Evolutionary conservation across 2,888 invertebrate species (phyloP).

Genomic region (Nemoura dubitans): DNA sequence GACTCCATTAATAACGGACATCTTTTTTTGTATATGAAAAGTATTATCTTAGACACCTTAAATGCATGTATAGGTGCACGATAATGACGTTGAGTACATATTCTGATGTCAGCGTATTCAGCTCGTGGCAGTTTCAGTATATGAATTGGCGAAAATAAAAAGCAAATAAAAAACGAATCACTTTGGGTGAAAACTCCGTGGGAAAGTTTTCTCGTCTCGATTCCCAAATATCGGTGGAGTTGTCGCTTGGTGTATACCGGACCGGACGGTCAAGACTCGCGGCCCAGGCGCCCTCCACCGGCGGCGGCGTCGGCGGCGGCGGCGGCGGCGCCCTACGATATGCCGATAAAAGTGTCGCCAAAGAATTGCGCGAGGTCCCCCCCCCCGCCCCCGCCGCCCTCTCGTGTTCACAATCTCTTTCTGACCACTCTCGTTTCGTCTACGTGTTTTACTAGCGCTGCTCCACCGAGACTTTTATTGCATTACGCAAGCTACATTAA

Average conservation of each 20-base stretch:
- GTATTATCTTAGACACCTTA: no score
- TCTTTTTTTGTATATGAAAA: no score
- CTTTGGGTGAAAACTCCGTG: conserved; percentile 41
- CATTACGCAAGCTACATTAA: conserved; percentile 37
- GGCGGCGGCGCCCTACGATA: not conserved
- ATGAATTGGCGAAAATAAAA: not conserved
- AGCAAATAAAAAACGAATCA: not conserved
- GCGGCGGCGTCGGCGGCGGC: not conserved
- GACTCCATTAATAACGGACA: no score
- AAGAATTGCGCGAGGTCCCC: conserved; percentile 14
- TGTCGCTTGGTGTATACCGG: not conserved
- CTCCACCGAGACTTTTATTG: conserved; percentile 24
- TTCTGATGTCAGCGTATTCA: not conserved
- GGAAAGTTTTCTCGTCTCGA: conserved; percentile 42
- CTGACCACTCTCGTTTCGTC: not conserved
- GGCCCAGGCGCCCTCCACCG: not conserved
- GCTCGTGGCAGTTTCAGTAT: not conserved
- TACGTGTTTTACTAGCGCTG: conserved; percentile 15
- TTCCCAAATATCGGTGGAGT: conserved; percentile 44
- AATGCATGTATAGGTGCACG: no score
- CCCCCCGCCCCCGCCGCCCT: not conserved
- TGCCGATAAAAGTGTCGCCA: conserved; percentile 35
- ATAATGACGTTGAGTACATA: no score
- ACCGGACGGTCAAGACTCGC: not conserved
- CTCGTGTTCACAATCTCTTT: not conserved